Percentiles rank a stretch among this genome's conserved stretches.
phyloP scores from a whole-genome alignment of 2,888 invertebrate species.

The Griposia aprilina region DNA sequence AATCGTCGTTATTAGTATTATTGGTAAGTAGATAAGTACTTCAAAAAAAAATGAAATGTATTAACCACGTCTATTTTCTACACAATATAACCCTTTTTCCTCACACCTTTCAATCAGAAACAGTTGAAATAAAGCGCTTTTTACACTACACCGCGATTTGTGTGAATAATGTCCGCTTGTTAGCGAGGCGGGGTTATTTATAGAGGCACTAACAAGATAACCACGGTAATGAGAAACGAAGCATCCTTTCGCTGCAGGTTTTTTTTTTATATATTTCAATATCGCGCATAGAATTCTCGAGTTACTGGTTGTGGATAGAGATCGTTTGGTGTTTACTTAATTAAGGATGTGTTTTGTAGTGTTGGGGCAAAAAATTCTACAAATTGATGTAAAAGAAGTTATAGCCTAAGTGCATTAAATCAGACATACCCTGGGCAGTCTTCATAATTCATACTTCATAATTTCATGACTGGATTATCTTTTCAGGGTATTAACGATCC shows the following conservation, averaged over 20 bases:
- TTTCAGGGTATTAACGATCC: neutral
- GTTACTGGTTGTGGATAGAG: conserved; percentile 48
- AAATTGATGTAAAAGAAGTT: neutral
- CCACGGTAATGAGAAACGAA: conserved; percentile 71
- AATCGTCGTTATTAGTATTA: neutral
- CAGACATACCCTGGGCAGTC: neutral
- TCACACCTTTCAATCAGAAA: conserved; percentile 45
- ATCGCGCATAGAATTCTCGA: conserved; percentile 61
- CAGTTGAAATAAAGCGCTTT: conserved; percentile 58
- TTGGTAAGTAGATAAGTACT: no score
- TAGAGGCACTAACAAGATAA: conserved; percentile 75
- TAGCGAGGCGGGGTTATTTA: conserved; percentile 71
- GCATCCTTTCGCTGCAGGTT: conserved; percentile 59
- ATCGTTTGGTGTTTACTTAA: conserved; percentile 54
- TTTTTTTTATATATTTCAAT: conserved; percentile 66
- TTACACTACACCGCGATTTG: conserved; percentile 63
- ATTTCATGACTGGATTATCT: neutral
- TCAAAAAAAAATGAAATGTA: no score
- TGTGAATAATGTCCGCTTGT: conserved; percentile 73
- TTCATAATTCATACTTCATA: no score
- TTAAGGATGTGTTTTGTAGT: conserved; percentile 41
- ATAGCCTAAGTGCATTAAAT: neutral
- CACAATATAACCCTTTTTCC: conserved; percentile 9
- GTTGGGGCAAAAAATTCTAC: neutral
- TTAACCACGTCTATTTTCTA: neutral